Evolutionary conservation across 1,140 invertebrate species (phyloP).

Genomic region (Drosophila sechellia): DNA sequence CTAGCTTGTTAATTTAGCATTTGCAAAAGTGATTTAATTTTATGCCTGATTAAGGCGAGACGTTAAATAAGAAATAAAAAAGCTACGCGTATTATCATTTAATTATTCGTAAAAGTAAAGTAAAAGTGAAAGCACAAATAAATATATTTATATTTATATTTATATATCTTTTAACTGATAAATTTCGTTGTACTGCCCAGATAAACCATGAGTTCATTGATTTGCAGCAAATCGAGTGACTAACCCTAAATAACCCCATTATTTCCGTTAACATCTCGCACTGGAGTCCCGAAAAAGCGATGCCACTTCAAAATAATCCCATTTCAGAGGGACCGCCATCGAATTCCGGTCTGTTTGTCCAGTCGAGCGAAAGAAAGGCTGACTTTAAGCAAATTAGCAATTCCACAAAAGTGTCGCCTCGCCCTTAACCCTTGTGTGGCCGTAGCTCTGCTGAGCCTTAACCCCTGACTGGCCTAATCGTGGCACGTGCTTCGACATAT

Average conservation of each 20-base stretch:
- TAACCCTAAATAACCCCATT: conserved; percentile 40
- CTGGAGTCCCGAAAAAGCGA: conserved; percentile 11
- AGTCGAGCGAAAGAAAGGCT: conserved; percentile 40
- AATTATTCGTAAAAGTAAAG: too few species aligned
- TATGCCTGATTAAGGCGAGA: too few species aligned
- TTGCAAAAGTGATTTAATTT: too few species aligned
- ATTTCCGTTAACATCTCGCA: conserved; percentile 35
- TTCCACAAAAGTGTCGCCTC: conserved; percentile 68
- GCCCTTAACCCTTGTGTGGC: conserved; percentile 5
- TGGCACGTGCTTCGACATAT: conserved; percentile 79
- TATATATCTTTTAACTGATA: too few species aligned
- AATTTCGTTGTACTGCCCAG: not conserved
- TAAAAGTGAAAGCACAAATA: too few species aligned
- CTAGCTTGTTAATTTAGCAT: too few species aligned
- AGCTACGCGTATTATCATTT: too few species aligned
- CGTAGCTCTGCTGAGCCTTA: conserved; percentile 1
- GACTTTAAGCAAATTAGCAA: conserved; percentile 77
- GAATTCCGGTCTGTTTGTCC: conserved; percentile 17
- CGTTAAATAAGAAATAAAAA: too few species aligned
- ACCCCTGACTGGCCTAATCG: conserved; percentile 71
- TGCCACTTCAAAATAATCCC: conserved; percentile 35
- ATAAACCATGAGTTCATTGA: conserved; percentile 3
- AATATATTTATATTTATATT: too few species aligned
- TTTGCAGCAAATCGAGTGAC: conserved; percentile 25
- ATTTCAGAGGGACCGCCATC: conserved; percentile 12